A percentile compares a stretch with the other conserved stretches of the same genome.
phyloP scores from a whole-genome alignment of 2,888 invertebrate species.

The Drosophila glabriapex region DNA sequence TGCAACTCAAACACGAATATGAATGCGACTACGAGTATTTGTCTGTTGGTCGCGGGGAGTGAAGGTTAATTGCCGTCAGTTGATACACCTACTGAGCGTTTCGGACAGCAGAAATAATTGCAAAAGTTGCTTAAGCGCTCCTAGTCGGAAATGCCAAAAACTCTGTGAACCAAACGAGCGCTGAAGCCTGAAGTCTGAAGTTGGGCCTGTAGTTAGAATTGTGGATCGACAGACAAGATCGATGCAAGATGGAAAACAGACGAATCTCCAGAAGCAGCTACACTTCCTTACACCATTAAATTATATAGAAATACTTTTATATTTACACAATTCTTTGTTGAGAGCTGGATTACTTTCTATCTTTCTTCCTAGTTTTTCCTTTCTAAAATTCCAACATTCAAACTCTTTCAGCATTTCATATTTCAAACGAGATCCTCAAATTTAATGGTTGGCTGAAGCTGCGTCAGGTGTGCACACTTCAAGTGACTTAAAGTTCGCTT shows the following conservation, averaged over 20 bases:
- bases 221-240: neutral
- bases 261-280: neutral
- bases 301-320: neutral
- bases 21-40: conserved; percentile 14
- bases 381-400: neutral
- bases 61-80: conserved; percentile 59
- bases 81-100: conserved; percentile 47
- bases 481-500: neutral
- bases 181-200: conserved; percentile 2
- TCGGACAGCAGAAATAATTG: conserved; percentile 59
- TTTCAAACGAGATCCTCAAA: neutral
- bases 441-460: conserved; percentile 5
- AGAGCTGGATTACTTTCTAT: no score
- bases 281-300: neutral
- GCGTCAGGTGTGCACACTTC: conserved; percentile 51
- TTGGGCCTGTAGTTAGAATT: conserved; percentile 4
- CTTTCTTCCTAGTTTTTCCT: neutral
- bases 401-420: neutral
- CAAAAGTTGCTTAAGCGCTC: conserved; percentile 26
- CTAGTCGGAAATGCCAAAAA: conserved; percentile 51
- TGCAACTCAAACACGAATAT: conserved; percentile 7
- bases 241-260: neutral
- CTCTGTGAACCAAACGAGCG: conserved; percentile 16
- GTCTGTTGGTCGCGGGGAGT: conserved; percentile 20
- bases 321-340: no score